Percentiles rank a stretch among this genome's conserved stretches.
phyloP scores from a whole-genome alignment of 1,140 invertebrate genomes.

The Caerostris extrusa region DNA sequence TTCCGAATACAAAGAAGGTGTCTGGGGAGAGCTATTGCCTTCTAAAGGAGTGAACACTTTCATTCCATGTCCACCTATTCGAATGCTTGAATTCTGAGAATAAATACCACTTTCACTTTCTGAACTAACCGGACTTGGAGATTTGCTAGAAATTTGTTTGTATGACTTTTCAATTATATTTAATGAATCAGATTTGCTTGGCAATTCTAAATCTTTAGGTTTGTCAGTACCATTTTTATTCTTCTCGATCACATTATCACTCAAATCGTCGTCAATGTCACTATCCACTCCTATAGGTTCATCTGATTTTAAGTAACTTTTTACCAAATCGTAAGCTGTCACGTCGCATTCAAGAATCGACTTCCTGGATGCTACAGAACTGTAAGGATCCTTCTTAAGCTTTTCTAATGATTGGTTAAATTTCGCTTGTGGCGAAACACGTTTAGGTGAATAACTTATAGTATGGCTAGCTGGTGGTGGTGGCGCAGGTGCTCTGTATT shows the following conservation, averaged over 20 bases:
- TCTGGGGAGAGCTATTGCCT: constrained; percentile 39
- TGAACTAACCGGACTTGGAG: constrained; percentile 68
- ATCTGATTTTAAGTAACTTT: constrained; percentile 66
- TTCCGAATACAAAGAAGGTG: constrained; percentile 65
- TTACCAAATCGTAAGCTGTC: constrained; percentile 91
- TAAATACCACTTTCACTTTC: constrained; percentile 75
- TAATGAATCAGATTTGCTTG: neutral
- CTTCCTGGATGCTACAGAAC: constrained; percentile 80
- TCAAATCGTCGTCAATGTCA: constrained; percentile 76
- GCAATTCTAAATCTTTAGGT: neutral
- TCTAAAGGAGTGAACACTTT: constrained; percentile 34
- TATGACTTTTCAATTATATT: neutral
- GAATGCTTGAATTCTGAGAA: constrained; percentile 62
- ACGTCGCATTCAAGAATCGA: constrained; percentile 93
- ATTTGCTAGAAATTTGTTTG: neutral
- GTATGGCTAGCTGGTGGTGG: neutral
- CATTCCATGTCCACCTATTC: constrained; percentile 71
- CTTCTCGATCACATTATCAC: constrained; percentile 71
- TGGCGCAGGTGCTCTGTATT: constrained; percentile 43
- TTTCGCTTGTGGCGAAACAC: constrained; percentile 1
- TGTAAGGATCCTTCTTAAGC: constrained; percentile 70
- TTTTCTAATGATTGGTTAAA: constrained; percentile 58
- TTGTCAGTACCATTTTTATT: neutral
- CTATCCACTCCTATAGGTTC: constrained; percentile 7
- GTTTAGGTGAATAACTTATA: constrained; percentile 3